Percentiles rank a stretch among this genome's conserved stretches.
phyloP scores from a whole-genome alignment of 2,888 invertebrate species.

The Sinelater perroti region DNA sequence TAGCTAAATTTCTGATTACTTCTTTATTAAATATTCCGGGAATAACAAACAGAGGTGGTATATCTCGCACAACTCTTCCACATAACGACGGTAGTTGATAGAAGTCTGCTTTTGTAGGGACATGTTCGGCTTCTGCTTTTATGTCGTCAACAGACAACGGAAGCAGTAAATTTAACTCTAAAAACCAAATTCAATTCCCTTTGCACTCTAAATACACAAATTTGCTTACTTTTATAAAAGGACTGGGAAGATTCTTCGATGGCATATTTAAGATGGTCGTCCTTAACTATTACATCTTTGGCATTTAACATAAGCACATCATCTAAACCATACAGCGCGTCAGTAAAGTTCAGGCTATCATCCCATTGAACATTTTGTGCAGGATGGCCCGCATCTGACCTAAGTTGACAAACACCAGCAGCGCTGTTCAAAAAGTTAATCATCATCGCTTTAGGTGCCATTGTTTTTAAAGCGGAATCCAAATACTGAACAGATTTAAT shows the following conservation, averaged over 20 bases:
- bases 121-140: conserved; percentile 43
- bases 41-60: conserved; percentile 58
- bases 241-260: conserved; percentile 53
- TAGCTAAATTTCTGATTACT: conserved; percentile 49
- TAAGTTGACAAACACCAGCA: conserved; percentile 51
- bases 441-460: conserved; percentile 55
- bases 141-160: conserved; percentile 52
- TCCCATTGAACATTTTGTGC: conserved; percentile 55
- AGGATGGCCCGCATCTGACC: conserved; percentile 52
- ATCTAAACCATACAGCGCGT: conserved; percentile 53
- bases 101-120: conserved; percentile 51
- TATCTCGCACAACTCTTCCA: conserved; percentile 54
- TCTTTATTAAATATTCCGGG: conserved; percentile 56
- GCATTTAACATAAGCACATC: conserved; percentile 50
- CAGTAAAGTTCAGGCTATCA: conserved; percentile 49
- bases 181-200: conserved; percentile 25
- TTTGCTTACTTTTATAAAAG: conserved; percentile 55
- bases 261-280: conserved; percentile 49
- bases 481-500: conserved; percentile 54
- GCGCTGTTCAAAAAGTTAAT: conserved; percentile 54
- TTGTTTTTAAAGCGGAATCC: conserved; percentile 53
- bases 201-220: background rate
- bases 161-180: conserved; percentile 54
- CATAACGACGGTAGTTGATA: conserved; percentile 56
- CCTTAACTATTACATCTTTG: conserved; percentile 52